A percentile compares a stretch with the other conserved stretches of the same genome.
Conservation (phyloP, 2,888 invertebrate genomes). For the Dastarcus helophoroides region DNA sequence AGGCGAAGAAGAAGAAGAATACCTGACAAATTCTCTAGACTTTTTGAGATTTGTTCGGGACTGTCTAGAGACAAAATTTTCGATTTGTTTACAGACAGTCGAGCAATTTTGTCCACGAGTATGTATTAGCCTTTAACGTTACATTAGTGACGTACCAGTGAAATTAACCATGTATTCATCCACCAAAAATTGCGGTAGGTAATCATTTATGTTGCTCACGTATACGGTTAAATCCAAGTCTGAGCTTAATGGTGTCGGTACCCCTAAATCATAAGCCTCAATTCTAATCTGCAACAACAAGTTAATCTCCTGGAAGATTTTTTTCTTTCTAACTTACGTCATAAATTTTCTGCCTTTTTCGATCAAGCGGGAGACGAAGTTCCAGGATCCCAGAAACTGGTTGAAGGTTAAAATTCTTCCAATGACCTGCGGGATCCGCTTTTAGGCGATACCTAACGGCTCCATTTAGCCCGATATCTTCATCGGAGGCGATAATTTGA, state of each 20-base stretch:
- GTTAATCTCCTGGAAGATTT: no score
- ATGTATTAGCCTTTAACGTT: no score
- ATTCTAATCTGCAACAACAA: constrained; percentile 58
- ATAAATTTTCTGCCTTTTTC: constrained; percentile 77
- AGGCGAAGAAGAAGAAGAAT: no score
- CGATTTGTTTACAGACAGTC: no score
- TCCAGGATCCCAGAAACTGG: constrained; percentile 66
- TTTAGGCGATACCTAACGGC: constrained; percentile 75
- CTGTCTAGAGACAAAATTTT: no score
- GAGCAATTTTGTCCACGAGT: no score
- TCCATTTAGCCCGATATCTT: constrained; percentile 82
- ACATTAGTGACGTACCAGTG: constrained; percentile 41
- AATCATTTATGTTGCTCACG: constrained; percentile 80
- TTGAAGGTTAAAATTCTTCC: constrained; percentile 72
- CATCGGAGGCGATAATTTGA: constrained; percentile 74
- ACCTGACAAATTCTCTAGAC: no score
- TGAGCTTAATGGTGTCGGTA: constrained; percentile 75
- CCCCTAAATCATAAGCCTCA: constrained; percentile 81
- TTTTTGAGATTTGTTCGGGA: no score
- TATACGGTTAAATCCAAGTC: constrained; percentile 81
- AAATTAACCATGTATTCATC: constrained; percentile 62
- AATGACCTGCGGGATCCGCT: constrained; percentile 70
- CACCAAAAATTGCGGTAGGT: constrained; percentile 73
- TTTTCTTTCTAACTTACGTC: constrained; percentile 51
- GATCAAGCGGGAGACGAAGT: constrained; percentile 58